Evolutionary conservation across 2,797 vertebrate genomes (phyloP).

Genomic region (Champsocephalus gunnari): DNA sequence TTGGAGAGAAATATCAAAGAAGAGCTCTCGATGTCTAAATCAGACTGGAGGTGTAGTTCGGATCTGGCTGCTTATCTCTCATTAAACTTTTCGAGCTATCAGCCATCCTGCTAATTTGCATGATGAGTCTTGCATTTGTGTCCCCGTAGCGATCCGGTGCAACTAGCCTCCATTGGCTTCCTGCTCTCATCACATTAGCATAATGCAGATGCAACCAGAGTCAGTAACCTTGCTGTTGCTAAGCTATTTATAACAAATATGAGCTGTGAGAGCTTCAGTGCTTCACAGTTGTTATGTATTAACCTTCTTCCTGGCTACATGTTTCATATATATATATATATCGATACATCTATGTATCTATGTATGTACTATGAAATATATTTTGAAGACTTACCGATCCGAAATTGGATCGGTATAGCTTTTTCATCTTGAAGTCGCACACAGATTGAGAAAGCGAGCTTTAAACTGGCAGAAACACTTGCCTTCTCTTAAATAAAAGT

Average conservation of each 20-base stretch:
- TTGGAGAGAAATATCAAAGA: constrained; percentile 64
- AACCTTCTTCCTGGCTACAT: constrained; percentile 18
- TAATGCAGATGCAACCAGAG: constrained; percentile 76
- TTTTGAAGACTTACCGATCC: background rate
- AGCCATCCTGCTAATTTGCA: constrained; percentile 57
- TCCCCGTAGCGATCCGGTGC: constrained; percentile 41
- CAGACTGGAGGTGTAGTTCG: constrained; percentile 33
- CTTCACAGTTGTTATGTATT: constrained; percentile 35
- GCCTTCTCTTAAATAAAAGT: background rate
- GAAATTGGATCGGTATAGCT: background rate
- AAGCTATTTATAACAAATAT: constrained; percentile 66
- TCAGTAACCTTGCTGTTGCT: constrained; percentile 73
- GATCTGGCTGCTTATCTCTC: constrained; percentile 27
- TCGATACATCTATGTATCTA: constrained; percentile 17
- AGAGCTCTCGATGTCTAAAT: constrained; percentile 23
- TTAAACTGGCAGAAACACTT: background rate
- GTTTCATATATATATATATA: background rate
- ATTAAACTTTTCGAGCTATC: constrained; percentile 44
- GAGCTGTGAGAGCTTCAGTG: constrained; percentile 46
- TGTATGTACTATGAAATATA: background rate
- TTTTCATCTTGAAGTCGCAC: constrained; percentile 4
- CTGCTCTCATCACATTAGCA: constrained; percentile 71
- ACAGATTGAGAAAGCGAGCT: background rate
- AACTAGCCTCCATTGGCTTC: constrained; percentile 53
- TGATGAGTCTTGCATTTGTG: constrained; percentile 51